Evolutionary conservation across 2,888 invertebrate species (phyloP).

Genomic region (Cyaniris semiargus): DNA sequence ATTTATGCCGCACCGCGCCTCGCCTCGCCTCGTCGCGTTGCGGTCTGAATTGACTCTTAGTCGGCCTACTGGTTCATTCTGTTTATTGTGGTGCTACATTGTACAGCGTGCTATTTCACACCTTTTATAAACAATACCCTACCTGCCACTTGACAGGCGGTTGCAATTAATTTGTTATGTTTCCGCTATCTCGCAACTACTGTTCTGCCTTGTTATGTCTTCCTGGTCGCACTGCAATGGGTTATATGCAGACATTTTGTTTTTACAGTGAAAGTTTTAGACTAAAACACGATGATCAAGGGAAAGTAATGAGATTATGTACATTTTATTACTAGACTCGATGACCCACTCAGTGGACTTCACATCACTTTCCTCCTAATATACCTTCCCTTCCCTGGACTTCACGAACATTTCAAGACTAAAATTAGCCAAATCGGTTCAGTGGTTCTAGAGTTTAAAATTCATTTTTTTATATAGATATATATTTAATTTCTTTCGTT

Average conservation of each 20-base stretch:
- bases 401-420: too few species aligned
- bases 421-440: too few species aligned
- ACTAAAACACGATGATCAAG: not conserved
- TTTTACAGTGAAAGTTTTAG: not conserved
- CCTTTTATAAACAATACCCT: constrained; percentile 51
- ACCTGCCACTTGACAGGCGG: constrained; percentile 51
- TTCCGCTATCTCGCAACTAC: constrained; percentile 26
- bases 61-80: not conserved
- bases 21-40: too few species aligned
- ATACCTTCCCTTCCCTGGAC: too few species aligned
- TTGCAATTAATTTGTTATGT: constrained; percentile 56
- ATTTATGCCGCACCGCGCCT: too few species aligned
- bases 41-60: too few species aligned
- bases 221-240: not conserved
- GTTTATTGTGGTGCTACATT: constrained; percentile 48
- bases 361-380: too few species aligned
- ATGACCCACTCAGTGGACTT: too few species aligned
- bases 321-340: too few species aligned
- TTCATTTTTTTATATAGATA: too few species aligned
- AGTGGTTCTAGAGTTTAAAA: too few species aligned
- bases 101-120: constrained; percentile 64
- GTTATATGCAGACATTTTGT: not conserved
- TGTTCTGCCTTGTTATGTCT: not conserved
- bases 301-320: not conserved
- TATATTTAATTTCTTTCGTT: too few species aligned